Evolutionary conservation across 1,140 invertebrate genomes (phyloP), one percentile per base, ranked within the genome.

Genomic region (Leptopilina boulardi): DNA sequence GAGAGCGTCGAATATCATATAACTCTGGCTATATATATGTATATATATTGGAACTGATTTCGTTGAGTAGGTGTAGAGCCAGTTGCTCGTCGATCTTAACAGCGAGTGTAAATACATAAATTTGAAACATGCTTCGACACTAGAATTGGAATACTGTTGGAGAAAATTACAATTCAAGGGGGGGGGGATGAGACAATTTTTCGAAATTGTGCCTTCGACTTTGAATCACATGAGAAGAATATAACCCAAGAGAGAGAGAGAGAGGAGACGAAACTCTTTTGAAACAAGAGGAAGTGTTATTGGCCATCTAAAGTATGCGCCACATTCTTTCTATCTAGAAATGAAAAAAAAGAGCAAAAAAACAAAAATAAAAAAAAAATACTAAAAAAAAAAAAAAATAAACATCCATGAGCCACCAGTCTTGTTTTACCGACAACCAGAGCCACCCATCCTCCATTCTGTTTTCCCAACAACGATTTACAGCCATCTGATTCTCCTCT

Each of bases 51-150:
- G 26, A 66, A 66, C 59, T 66, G 59, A 66, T 66, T 66, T 30
- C 59, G 15, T 30, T 66, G 59, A 66, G 59, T 66, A 66, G 59
- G 26, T 26, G 59, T 30, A 34, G 30, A 2, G n/a, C 15, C n/a
- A n/a, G n/a, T n/a, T n/a, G 13, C 59, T 66, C 59, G 59, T 66
- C 59, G 59, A 66, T 66, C 59, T 66, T 66, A 66, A 66, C 59
- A 66, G 21, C 15, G 59, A n/a, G 26, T n/a, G 59, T 66, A 66
- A 66, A 66, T 66, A 66, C 59, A 66, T 66, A 66, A 66, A 66
- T 66, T 66, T 23, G 23, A 66, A 66, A 66, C 59, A 66, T 66
- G 23, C 59, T 51, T 18, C 18, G n/a, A 6, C n/a, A 4, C 51
- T 26, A 30, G 59, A 30, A 66, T 66, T 66, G 59, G 26, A 66